These are phyloP conservation scores for Sebastiscus tertius DNA, from an alignment of 2,797 vertebrate genomes.

Conservation along the genomic window DNA sequence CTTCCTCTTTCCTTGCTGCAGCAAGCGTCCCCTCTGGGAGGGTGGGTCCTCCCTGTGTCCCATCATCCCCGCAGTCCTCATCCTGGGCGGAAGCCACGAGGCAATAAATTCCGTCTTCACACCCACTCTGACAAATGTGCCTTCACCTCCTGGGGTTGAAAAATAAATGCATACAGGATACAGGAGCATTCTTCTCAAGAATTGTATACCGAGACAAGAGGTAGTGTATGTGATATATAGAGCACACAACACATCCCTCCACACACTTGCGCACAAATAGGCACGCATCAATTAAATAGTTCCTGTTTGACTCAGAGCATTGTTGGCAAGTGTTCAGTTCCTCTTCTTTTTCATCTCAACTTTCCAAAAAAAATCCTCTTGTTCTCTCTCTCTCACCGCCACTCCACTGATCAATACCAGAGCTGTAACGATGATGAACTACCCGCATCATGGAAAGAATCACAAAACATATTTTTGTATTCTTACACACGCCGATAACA, in stretches of 20 bases:
- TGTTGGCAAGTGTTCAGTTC: conserved; percentile 42
- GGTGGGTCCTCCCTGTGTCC: conserved; percentile 81
- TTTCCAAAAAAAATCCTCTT: conserved; percentile 9
- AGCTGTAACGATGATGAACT: conserved; percentile 57
- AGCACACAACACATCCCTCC: conserved; percentile 10
- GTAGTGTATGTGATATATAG: conserved; percentile 3
- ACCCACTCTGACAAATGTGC: conserved; percentile 85
- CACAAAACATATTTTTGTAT: conserved; percentile 51
- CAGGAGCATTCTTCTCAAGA: conserved; percentile 62
- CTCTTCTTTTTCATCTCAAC: conserved; percentile 47
- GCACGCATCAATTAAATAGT: conserved; percentile 45
- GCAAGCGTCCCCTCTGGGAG: conserved; percentile 76
- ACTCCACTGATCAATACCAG: conserved; percentile 62
- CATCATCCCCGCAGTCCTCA: conserved; percentile 73
- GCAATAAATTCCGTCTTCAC: conserved; percentile 89
- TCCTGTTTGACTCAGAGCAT: conserved; percentile 49
- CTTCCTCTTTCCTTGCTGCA: conserved; percentile 73
- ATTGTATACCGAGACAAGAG: conserved; percentile 32
- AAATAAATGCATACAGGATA: conserved; percentile 79
- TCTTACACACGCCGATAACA: conserved; percentile 53
- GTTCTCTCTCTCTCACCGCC: conserved; percentile 17
- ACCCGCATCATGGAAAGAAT: conserved; percentile 37
- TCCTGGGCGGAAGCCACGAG: conserved; percentile 87
- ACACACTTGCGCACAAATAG: conserved; percentile 19
- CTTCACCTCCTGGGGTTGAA: conserved; percentile 75